A percentile compares a stretch with the other conserved stretches of the same genome.
Conservation (phyloP, 2,113 vertebrate species). For the Spheniscus mendiculus region DNA sequence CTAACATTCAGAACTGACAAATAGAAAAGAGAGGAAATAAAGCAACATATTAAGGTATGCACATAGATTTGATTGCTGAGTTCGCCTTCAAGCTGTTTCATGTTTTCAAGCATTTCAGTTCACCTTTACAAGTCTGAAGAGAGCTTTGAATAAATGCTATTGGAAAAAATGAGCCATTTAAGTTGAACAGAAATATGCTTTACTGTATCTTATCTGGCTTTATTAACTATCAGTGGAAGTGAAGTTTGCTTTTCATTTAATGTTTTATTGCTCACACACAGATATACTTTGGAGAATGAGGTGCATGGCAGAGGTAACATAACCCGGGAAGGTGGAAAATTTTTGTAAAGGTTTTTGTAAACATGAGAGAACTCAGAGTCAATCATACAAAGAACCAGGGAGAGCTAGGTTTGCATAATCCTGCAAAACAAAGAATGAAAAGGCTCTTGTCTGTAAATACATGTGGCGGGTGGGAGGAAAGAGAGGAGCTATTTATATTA, state of each 20-base stretch:
- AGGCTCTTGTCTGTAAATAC: neutral
- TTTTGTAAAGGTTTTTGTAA: neutral
- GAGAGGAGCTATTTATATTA: slow-evolving; percentile 14
- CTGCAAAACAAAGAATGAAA: slow-evolving; percentile 23
- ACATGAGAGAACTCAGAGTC: neutral
- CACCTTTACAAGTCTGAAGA: neutral
- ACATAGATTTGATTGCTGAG: neutral
- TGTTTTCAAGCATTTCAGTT: neutral
- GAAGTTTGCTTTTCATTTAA: slow-evolving; percentile 32
- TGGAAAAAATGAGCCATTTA: neutral
- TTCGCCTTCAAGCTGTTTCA: neutral
- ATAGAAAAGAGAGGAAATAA: neutral
- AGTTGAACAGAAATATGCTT: neutral
- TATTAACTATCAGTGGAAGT: neutral
- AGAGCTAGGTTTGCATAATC: neutral
- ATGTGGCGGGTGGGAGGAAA: neutral
- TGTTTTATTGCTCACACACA: neutral
- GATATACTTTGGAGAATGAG: neutral
- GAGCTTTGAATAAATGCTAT: neutral
- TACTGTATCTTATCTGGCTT: slow-evolving; percentile 30
- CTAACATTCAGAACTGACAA: neutral
- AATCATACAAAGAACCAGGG: neutral
- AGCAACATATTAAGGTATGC: neutral
- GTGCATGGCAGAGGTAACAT: neutral
- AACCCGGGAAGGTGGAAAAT: slow-evolving; percentile 10